phyloP scores from a whole-genome alignment of 2,888 invertebrate species.

The Nomada lathburiana region DNA sequence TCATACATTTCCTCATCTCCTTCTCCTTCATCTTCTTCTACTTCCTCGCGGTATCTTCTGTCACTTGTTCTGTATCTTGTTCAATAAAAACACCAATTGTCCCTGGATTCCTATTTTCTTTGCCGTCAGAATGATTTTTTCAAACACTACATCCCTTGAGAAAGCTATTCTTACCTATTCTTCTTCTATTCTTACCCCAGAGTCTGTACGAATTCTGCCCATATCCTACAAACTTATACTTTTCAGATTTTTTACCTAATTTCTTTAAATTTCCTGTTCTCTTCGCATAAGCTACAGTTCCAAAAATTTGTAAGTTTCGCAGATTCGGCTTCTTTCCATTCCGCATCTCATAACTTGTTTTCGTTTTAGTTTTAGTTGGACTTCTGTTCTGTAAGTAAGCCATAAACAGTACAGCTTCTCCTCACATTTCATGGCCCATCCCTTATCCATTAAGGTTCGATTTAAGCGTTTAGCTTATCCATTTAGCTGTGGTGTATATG shows the following conservation, averaged over 20 bases:
- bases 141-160: background rate
- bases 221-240: background rate
- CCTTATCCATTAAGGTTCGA: background rate
- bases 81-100: background rate
- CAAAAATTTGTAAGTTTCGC: constrained; percentile 73
- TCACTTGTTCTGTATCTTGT: background rate
- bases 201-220: constrained; percentile 9
- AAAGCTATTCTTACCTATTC: background rate
- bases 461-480: background rate
- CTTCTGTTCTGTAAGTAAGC: constrained; percentile 31
- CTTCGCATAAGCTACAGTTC: constrained; percentile 32
- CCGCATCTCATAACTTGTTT: constrained; percentile 75
- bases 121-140: background rate
- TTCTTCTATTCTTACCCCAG: background rate
- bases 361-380: constrained; percentile 35
- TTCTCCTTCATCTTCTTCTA: background rate
- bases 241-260: constrained; percentile 69
- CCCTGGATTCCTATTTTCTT: background rate
- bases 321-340: constrained; percentile 70
- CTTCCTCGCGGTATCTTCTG: background rate
- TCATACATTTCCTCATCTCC: background rate
- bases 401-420: constrained; percentile 13
- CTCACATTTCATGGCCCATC: constrained; percentile 13
- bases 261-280: constrained; percentile 58
- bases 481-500: constrained; percentile 1